Evolutionary conservation across 2,888 invertebrate species (phyloP), one percentile per base, ranked within the genome.

Genomic region (Troides aeacus): DNA sequence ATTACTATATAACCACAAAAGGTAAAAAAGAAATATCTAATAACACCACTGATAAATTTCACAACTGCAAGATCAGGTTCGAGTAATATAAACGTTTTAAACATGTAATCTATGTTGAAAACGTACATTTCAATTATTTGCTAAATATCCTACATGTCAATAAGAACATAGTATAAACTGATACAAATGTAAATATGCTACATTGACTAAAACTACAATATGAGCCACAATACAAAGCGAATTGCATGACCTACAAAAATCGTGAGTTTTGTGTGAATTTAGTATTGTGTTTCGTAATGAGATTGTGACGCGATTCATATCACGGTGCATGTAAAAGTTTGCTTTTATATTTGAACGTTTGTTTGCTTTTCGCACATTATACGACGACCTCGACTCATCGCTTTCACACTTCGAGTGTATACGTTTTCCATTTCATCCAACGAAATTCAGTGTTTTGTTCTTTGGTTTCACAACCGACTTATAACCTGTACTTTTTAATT

Each of bases 321-420:
- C 65, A 23, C 59, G 23, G 50, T 62, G 1, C 62, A 24, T 60
- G 39, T 65, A 62, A 53, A 21, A 36, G 62, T 63, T 58, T 57
- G 65, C 58, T 63, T 62, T 68, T 68, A 46, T 59, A 63, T 66
- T 39, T 58, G 50, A 62, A 70, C 59, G 62, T 70, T 66, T 69
- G 56, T 68, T 72, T 77, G 78, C 78, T 80, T 80, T 79, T 79
- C 78, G 79, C 76, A 77, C 76, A 79, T 83, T 82, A 81, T 76
- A 78, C 77, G 70, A 70, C 83, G 82, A 84, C 82, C 83, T 76
- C 77, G 71, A 71, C 78, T 80, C 72, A 76, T 72, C 74, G 76
- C 78, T 81, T 79, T 80, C 79, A 76, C 79, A 75, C 78, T 75
- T 75, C 69, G 64, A 68, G 67, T 70, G 64, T 75, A 64, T 71